A percentile compares a stretch with the other conserved stretches of the same genome.
Conservation (phyloP, 1,140 invertebrate genomes). For the Druon quercuslanigerum region DNA sequence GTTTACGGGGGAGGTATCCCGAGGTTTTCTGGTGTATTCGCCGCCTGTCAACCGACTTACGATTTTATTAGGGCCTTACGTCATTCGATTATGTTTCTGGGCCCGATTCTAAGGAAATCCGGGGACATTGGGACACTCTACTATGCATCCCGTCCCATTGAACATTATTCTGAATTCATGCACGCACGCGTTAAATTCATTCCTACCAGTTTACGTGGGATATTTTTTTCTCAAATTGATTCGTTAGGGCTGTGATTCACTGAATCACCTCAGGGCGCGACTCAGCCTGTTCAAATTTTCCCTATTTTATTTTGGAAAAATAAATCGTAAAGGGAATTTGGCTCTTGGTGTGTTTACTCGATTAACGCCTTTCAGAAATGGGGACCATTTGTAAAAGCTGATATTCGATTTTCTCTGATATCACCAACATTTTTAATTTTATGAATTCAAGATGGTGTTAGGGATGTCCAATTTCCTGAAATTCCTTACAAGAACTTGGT, state of each 20-base stretch:
- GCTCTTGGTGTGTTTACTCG: too few species aligned
- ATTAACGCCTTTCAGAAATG: too few species aligned
- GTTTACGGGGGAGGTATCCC: conserved; percentile 69
- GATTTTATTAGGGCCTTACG: conserved; percentile 74
- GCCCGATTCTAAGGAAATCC: conserved; percentile 42
- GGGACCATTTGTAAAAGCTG: too few species aligned
- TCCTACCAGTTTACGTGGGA: neutral
- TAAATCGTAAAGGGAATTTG: too few species aligned
- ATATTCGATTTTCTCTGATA: too few species aligned
- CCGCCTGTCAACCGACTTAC: conserved; percentile 72
- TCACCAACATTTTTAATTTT: too few species aligned
- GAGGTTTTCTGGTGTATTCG: conserved; percentile 56
- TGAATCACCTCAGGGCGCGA: neutral
- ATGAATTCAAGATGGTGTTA: too few species aligned
- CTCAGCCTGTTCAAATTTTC: neutral
- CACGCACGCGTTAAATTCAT: conserved; percentile 11
- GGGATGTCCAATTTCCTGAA: too few species aligned
- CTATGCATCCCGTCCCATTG: conserved; percentile 38
- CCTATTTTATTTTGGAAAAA: conserved; percentile 14
- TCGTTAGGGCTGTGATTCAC: neutral
- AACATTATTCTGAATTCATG: conserved; percentile 14
- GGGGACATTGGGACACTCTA: conserved; percentile 1
- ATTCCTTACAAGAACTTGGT: too few species aligned
- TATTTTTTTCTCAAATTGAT: conserved; percentile 24
- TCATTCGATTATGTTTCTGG: conserved; percentile 69